Evolutionary conservation across 1,140 invertebrate species (phyloP).

Genomic region (Aphelinus atriplicis): DNA sequence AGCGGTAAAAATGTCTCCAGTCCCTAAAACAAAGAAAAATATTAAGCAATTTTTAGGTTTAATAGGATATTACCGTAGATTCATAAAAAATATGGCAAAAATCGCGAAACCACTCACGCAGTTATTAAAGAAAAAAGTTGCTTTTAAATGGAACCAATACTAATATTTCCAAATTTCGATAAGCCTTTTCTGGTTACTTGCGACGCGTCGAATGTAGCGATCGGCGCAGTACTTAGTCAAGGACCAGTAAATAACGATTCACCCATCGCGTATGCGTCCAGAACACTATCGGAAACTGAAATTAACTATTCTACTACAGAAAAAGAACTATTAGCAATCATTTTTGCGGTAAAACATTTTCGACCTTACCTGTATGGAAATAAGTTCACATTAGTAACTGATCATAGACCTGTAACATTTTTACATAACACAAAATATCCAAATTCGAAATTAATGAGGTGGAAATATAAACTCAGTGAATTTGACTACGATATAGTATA

Average conservation of each 20-base stretch:
- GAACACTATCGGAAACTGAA: slow-evolving; percentile 6
- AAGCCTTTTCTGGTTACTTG: slow-evolving; percentile 8
- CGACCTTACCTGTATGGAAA: slow-evolving; percentile 56
- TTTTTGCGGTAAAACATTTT: slow-evolving; percentile 53
- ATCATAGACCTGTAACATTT: slow-evolving; percentile 60
- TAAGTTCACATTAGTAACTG: slow-evolving; percentile 60
- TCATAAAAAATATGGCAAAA: slow-evolving; percentile 31
- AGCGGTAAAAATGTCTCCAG: slow-evolving; percentile 43
- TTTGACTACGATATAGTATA: slow-evolving; percentile 50
- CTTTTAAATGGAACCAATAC: slow-evolving; percentile 24
- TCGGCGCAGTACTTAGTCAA: slow-evolving; percentile 15
- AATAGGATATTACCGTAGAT: slow-evolving; percentile 41
- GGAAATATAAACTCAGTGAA: slow-evolving; percentile 38
- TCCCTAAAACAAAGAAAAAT: slow-evolving; percentile 39
- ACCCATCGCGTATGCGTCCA: slow-evolving; percentile 19
- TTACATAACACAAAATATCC: slow-evolving; percentile 56
- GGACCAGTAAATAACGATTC: slow-evolving; percentile 1
- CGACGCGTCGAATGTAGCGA: neutral
- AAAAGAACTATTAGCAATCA: slow-evolving; percentile 14
- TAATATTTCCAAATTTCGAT: slow-evolving; percentile 4
- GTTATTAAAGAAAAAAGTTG: slow-evolving; percentile 3
- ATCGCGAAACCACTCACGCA: slow-evolving; percentile 12
- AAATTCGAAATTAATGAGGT: slow-evolving; percentile 21
- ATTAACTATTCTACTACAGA: slow-evolving; percentile 7
- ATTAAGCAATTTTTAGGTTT: slow-evolving; percentile 48